Percentiles rank a stretch among this genome's conserved stretches.
Evolutionary conservation across 2,888 invertebrate species (phyloP).

Genomic region (Masnerella sp.): DNA sequence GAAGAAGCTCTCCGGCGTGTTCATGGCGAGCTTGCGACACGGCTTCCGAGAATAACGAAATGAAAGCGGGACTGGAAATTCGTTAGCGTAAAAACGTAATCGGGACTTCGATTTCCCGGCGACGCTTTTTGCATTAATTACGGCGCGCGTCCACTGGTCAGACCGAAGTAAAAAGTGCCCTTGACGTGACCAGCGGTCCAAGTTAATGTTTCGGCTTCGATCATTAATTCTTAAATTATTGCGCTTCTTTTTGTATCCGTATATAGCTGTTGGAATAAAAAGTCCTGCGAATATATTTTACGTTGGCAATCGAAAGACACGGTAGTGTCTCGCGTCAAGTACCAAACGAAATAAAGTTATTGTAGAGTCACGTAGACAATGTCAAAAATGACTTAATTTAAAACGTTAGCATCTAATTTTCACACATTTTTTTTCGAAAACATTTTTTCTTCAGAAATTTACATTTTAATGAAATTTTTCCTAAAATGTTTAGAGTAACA

Average conservation of each 20-base stretch:
- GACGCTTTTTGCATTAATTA: slow-evolving; percentile 52
- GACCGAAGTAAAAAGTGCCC: slow-evolving; percentile 12
- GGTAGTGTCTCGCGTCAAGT: no score
- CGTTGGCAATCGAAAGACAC: no score
- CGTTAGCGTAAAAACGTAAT: slow-evolving; percentile 49
- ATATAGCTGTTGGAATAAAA: no score
- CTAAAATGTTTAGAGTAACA: no score
- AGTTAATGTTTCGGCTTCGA: slow-evolving; percentile 7
- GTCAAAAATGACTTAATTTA: no score
- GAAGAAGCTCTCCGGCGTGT: slow-evolving; percentile 15
- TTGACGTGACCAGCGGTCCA: slow-evolving; percentile 18
- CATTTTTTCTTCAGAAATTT: no score
- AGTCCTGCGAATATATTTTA: no score
- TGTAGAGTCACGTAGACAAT: no score
- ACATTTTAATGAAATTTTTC: no score
- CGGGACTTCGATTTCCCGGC: slow-evolving; percentile 43
- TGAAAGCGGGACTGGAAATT: slow-evolving; percentile 39
- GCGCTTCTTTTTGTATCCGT: not conserved
- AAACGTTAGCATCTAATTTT: no score
- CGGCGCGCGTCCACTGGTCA: slow-evolving; percentile 17
- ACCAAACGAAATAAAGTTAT: no score
- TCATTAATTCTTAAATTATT: slow-evolving; percentile 1
- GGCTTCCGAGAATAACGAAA: slow-evolving; percentile 34
- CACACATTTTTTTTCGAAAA: no score
- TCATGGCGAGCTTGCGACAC: slow-evolving; percentile 12